Percentiles rank a stretch among this genome's conserved stretches.
phyloP scores from a whole-genome alignment of 2,797 vertebrate species.

The Margarornis squamiger region DNA sequence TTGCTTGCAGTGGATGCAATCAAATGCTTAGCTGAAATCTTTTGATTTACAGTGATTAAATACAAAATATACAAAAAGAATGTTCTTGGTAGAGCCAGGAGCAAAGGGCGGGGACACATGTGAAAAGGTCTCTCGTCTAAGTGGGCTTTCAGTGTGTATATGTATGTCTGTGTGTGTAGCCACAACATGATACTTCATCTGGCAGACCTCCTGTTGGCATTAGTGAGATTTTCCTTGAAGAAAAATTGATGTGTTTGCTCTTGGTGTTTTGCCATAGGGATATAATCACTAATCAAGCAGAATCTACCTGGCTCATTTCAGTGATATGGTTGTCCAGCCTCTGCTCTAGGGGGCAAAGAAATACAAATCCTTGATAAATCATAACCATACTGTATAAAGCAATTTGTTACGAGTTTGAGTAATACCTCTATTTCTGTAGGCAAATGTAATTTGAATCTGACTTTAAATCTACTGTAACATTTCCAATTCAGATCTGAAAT shows the following conservation, averaged over 20 bases:
- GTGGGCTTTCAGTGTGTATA: not conserved
- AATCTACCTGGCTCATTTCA: not conserved
- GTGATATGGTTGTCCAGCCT: not conserved
- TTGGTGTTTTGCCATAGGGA: not conserved
- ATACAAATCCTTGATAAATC: not conserved
- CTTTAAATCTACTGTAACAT: not conserved
- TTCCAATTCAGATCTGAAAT: not conserved
- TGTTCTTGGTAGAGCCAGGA: not conserved
- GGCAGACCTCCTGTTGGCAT: not conserved
- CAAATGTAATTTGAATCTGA: not conserved
- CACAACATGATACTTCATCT: not conserved
- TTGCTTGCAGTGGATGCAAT: not conserved
- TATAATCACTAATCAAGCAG: not conserved
- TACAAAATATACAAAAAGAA: not conserved
- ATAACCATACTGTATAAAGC: not conserved
- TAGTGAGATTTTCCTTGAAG: not conserved
- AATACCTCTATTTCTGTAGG: not conserved
- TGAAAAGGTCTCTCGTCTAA: not conserved
- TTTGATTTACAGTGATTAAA: not conserved
- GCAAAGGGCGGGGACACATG: not conserved
- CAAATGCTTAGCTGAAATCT: not conserved
- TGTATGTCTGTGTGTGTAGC: not conserved
- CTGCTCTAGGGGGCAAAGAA: not conserved
- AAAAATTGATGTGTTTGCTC: not conserved
- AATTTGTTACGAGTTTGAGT: not conserved